Evolutionary conservation across 30 jellyfish, hydroid and myxozoan species (phyloP).

Genomic region (Pelagia noctiluca): DNA sequence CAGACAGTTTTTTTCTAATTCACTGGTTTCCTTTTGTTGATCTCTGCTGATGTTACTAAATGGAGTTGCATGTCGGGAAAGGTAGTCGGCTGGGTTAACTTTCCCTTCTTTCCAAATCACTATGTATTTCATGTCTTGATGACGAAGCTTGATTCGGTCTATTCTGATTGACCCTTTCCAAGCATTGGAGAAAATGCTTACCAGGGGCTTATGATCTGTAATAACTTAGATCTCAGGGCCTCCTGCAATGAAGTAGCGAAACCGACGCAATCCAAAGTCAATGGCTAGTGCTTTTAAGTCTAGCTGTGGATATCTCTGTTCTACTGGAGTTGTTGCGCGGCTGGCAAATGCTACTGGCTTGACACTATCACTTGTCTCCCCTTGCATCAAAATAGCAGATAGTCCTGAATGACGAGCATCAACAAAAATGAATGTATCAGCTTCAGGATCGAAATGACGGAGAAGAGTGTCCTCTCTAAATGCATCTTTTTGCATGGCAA

Average conservation of each 20-base stretch:
- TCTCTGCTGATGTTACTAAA: background rate
- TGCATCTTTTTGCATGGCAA: constrained; percentile 9
- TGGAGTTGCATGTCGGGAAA: constrained; percentile 64
- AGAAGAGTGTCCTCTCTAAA: constrained; percentile 34
- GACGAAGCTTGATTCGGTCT: constrained; percentile 57
- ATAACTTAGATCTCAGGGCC: too few species aligned
- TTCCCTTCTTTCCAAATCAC: constrained; percentile 38
- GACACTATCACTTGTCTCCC: background rate
- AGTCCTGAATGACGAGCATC: too few species aligned
- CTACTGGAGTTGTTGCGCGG: constrained; percentile 49
- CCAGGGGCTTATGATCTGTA: too few species aligned
- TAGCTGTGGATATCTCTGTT: constrained; percentile 38
- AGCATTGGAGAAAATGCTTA: too few species aligned
- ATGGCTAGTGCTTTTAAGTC: too few species aligned
- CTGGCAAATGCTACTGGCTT: constrained; percentile 62
- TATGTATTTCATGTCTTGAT: constrained; percentile 38
- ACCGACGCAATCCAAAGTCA: too few species aligned
- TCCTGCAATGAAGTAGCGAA: too few species aligned
- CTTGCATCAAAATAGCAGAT: constrained; percentile 54
- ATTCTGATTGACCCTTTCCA: constrained; percentile 49
- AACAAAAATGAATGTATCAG: too few species aligned
- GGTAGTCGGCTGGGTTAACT: constrained; percentile 62
- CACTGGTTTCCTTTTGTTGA: constrained; percentile 31
- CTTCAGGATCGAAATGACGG: too few species aligned
- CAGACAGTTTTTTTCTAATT: constrained; percentile 60